A percentile compares a stretch with the other conserved stretches of the same genome.
Conservation (phyloP, 2,113 vertebrate species). For the Micronisus gabar region DNA sequence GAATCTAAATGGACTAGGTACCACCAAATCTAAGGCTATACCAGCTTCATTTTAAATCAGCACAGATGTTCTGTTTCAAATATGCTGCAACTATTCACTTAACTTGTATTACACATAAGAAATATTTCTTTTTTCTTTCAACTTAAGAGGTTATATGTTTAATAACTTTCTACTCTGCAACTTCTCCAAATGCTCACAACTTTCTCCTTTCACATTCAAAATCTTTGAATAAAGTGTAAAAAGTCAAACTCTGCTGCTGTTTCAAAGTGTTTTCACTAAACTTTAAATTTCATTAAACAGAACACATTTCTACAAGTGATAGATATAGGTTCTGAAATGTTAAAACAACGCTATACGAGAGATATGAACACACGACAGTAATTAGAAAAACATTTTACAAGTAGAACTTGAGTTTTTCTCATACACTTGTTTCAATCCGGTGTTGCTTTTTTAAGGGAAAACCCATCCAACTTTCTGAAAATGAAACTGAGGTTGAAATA, state of each 20-base stretch:
- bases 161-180: background rate
- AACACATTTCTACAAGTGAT: background rate
- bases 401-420: background rate
- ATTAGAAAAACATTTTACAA: background rate
- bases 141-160: background rate
- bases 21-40: background rate
- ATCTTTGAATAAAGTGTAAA: background rate
- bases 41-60: background rate
- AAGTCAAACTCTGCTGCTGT: background rate
- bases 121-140: background rate
- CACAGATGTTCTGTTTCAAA: background rate
- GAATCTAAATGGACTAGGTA: background rate
- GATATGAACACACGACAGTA: background rate
- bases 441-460: background rate
- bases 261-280: background rate
- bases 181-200: background rate
- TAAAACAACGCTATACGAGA: background rate
- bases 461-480: background rate
- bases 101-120: background rate
- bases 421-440: background rate
- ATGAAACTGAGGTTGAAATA: background rate
- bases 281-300: background rate
- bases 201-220: background rate
- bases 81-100: background rate
- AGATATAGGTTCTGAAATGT: background rate